Evolutionary conservation across 2,797 vertebrate species (phyloP), one percentile per base, ranked within the genome.

Genomic region (Sebastolobus alascanus): DNA sequence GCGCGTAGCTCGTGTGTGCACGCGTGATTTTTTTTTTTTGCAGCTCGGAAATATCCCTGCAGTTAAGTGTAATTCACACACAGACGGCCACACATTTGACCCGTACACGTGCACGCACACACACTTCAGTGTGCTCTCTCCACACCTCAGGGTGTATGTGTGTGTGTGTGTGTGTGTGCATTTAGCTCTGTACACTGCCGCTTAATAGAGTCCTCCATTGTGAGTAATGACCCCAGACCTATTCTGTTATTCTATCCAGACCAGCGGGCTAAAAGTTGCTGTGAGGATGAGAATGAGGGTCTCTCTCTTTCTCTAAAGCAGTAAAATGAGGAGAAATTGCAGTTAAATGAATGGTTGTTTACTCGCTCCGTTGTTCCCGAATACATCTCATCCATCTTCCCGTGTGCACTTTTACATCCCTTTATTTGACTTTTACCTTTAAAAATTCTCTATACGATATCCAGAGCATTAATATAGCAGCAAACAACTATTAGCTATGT

Each of bases 11-110:
- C 54, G 40, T 82, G 61, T 68, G 67, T 58, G 46, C 83, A 25
- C n/a, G 33, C 58, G 18, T 71, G 79, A 80, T 67, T 90, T 92
- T 92, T 93, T 67, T 90, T 92, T 92, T 93, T 86, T 89, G 76
- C 80, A 52, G 80, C 81, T 85, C 67, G 22, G 86, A 94, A 94
- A 92, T 90, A 90, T 88, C 89, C 89, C 84, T 81, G 81, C 89
- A 90, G 93, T 94, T 95, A 93, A 95, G 92, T 92, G 79, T 92
- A 94, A 94, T 95, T 94, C 91, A 90, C 84, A 82, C 87, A 86
- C 82, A 73, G 76, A 87, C 64, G 79, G 82, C 77, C 85, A 76
- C 87, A 90, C 86, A 84, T 91, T 91, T 92, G 87, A 92, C 89
- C 88, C 40, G 4, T 64, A n/a, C n/a, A 69, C 58, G 55, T 40